Conservation (phyloP, 2,888 invertebrate species). For the Chloromyia formosa region DNA sequence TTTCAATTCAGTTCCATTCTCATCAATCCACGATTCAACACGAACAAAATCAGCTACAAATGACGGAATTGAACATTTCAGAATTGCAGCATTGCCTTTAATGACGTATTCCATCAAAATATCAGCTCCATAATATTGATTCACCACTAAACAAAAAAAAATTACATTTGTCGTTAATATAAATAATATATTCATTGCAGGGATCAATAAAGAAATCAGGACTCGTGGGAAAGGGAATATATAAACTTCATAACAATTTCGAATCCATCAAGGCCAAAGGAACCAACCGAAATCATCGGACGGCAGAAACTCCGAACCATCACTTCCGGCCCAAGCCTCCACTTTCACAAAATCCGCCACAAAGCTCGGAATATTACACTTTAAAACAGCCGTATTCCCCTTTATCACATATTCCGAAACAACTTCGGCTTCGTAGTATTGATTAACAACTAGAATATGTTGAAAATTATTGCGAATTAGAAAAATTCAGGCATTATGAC, state of each 20-base stretch:
- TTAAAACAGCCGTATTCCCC: conserved; percentile 86
- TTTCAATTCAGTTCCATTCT: conserved; percentile 62
- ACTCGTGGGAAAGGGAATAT: background rate
- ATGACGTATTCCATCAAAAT: conserved; percentile 79
- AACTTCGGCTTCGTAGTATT: conserved; percentile 88
- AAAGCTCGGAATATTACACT: conserved; percentile 90
- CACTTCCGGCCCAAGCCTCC: conserved; percentile 79
- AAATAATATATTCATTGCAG: background rate
- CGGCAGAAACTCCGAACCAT: conserved; percentile 75
- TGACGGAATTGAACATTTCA: conserved; percentile 79
- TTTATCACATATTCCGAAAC: conserved; percentile 90
- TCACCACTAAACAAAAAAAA: conserved; percentile 68
- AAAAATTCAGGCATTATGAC: conserved; percentile 17
- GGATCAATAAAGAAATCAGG: background rate
- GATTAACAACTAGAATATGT: conserved; percentile 77
- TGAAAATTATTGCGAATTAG: background rate
- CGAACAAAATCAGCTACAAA: conserved; percentile 78
- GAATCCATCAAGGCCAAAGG: too few relatives aligned
- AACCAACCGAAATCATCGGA: conserved; percentile 77
- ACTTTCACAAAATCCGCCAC: conserved; percentile 92
- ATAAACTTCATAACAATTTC: background rate
- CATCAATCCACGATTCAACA: conserved; percentile 76
- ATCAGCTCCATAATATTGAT: conserved; percentile 77
- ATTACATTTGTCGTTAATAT: too few relatives aligned
- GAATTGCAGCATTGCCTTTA: conserved; percentile 74